Conservation (phyloP, 30 jellyfish, hydroid and myxozoan species). For the Phacellophora camtschatica region DNA sequence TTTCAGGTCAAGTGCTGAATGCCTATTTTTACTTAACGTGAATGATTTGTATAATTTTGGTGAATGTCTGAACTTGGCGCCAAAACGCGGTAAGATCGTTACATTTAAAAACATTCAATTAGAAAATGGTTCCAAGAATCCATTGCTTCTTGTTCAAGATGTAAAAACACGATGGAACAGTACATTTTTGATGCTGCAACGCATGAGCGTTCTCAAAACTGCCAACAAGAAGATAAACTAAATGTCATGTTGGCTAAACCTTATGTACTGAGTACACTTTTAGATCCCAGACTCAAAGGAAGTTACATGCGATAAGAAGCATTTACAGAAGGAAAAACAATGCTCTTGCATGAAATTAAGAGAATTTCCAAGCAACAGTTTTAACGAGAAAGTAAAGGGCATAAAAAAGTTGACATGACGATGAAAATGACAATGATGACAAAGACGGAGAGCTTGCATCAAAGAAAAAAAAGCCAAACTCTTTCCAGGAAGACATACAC, state of each 20-base stretch:
- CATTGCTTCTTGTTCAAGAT: too few relatives aligned
- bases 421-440: constrained; percentile 9
- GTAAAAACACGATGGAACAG: constrained; percentile 46
- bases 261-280: constrained; percentile 43
- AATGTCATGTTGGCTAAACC: constrained; percentile 24
- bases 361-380: too few relatives aligned
- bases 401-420: constrained; percentile 7
- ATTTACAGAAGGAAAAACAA: constrained; percentile 28
- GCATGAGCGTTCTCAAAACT: constrained; percentile 22
- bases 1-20: too few relatives aligned
- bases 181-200: constrained; percentile 29
- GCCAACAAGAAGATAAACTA: background rate
- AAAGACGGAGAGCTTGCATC: constrained; percentile 24
- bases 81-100: too few relatives aligned
- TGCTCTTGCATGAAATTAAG: constrained; percentile 46
- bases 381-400: constrained; percentile 13
- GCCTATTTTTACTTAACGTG: too few relatives aligned
- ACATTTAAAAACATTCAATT: too few relatives aligned
- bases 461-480: constrained; percentile 31
- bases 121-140: too few relatives aligned
- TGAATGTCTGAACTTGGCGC: too few relatives aligned
- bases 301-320: constrained; percentile 43
- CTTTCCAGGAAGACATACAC: constrained; percentile 61
- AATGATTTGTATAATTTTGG: too few relatives aligned
- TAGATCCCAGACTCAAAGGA: constrained; percentile 66